A percentile compares a stretch with the other conserved stretches of the same genome.
Conservation (phyloP, 64 coral and sea anemone species). For the Stylophora pistillata region DNA sequence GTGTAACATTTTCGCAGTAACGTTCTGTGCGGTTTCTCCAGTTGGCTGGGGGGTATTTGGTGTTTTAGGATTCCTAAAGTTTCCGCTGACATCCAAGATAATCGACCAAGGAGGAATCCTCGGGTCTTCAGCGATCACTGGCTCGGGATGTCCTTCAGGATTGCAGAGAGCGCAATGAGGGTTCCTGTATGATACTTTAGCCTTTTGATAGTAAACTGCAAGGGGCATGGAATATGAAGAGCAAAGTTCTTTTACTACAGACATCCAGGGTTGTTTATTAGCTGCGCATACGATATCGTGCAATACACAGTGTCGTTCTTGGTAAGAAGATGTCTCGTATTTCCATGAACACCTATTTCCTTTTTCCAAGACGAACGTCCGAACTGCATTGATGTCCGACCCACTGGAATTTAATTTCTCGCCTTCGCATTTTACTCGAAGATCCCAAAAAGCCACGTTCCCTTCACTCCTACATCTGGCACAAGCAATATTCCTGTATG, state of each 20-base stretch:
- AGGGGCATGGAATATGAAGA: constrained; percentile 19
- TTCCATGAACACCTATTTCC: not conserved
- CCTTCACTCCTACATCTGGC: not conserved
- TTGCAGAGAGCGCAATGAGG: constrained; percentile 37
- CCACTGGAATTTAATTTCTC: not conserved
- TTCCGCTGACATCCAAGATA: constrained; percentile 10
- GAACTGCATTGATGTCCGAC: not conserved
- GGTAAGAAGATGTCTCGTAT: not conserved
- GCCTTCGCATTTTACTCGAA: not conserved
- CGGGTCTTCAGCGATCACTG: not conserved
- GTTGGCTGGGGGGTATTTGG: not conserved
- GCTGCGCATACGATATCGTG: not conserved
- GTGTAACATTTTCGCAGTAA: not conserved
- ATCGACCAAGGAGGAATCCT: not conserved
- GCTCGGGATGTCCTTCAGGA: not conserved
- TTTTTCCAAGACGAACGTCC: not conserved
- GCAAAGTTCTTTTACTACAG: constrained; percentile 9
- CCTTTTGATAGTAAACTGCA: not conserved
- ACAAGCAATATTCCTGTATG: constrained; percentile 19
- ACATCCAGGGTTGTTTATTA: not conserved
- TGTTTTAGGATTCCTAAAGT: not conserved
- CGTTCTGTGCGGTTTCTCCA: not conserved
- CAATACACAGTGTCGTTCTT: not conserved
- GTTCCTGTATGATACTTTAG: not conserved
- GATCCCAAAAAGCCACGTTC: not conserved